Evolutionary conservation across 2,888 invertebrate species (phyloP).

Genomic region (Serrognathus titanus): DNA sequence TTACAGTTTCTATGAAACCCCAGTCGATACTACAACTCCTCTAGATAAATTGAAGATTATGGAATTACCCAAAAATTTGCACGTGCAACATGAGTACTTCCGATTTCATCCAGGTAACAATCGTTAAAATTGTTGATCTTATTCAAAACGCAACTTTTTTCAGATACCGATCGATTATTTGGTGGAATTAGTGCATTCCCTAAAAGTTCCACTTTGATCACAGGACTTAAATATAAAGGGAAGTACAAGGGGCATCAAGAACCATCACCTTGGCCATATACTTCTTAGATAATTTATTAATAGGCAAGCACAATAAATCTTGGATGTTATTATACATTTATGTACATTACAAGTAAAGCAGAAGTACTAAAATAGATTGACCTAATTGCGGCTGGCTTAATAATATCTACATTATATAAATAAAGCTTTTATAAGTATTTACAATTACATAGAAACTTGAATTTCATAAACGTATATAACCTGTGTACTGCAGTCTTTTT

Average conservation of each 20-base stretch:
- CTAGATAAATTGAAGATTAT: constrained; percentile 67
- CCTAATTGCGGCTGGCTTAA: too few species aligned
- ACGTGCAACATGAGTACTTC: constrained; percentile 75
- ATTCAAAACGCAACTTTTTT: constrained; percentile 20
- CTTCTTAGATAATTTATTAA: constrained; percentile 1
- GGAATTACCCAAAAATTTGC: constrained; percentile 83
- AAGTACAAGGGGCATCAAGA: constrained; percentile 75
- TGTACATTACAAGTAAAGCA: too few species aligned
- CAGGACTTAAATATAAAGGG: constrained; percentile 75
- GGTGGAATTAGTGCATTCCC: constrained; percentile 82
- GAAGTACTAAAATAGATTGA: too few species aligned
- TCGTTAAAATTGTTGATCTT: constrained; percentile 4
- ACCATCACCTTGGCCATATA: constrained; percentile 59
- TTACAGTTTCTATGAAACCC: constrained; percentile 66
- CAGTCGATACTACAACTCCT: constrained; percentile 67
- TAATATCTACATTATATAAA: too few species aligned
- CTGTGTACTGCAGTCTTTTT: too few species aligned
- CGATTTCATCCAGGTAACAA: constrained; percentile 77
- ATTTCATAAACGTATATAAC: too few species aligned
- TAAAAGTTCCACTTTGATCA: constrained; percentile 77
- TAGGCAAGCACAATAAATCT: background rate
- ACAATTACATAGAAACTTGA: too few species aligned
- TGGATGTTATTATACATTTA: too few species aligned
- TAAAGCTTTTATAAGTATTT: too few species aligned
- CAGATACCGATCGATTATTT: constrained; percentile 68